phyloP scores from a whole-genome alignment of 2,888 invertebrate genomes.

The Aplocera efformata region DNA sequence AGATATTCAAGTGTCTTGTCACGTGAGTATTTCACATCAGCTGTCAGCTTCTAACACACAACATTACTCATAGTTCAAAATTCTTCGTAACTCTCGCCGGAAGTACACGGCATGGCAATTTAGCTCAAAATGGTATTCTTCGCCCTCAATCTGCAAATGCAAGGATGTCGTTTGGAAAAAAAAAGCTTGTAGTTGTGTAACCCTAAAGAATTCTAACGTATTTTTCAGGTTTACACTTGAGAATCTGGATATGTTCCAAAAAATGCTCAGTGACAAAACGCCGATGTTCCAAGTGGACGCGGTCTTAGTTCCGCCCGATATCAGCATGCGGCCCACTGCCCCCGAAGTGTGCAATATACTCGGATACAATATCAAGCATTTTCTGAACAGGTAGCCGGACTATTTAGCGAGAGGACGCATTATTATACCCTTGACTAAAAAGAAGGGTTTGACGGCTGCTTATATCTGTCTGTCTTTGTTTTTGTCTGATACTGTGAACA shows the following conservation, averaged over 20 bases:
- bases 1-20: constrained; percentile 81
- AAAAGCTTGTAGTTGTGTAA: too few relatives aligned
- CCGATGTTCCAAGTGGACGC: constrained; percentile 91
- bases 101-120: not conserved
- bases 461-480: too few relatives aligned
- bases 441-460: too few relatives aligned
- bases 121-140: too few relatives aligned
- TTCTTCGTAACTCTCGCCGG: too few relatives aligned
- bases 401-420: too few relatives aligned
- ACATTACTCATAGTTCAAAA: too few relatives aligned
- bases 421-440: too few relatives aligned
- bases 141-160: too few relatives aligned
- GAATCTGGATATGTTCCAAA: constrained; percentile 86
- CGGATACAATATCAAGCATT: constrained; percentile 86
- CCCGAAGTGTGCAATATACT: constrained; percentile 89
- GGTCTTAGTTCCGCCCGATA: constrained; percentile 86
- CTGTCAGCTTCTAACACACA: too few relatives aligned
- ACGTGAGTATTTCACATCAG: constrained; percentile 55
- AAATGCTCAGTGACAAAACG: constrained; percentile 72
- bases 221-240: constrained; percentile 80
- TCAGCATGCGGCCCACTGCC: constrained; percentile 86
- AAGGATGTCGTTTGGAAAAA: too few relatives aligned
- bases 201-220: not conserved
- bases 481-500: too few relatives aligned
- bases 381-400: constrained; percentile 82